Conservation (phyloP, 2,797 vertebrate species). For the Loriculus beryllinus region DNA sequence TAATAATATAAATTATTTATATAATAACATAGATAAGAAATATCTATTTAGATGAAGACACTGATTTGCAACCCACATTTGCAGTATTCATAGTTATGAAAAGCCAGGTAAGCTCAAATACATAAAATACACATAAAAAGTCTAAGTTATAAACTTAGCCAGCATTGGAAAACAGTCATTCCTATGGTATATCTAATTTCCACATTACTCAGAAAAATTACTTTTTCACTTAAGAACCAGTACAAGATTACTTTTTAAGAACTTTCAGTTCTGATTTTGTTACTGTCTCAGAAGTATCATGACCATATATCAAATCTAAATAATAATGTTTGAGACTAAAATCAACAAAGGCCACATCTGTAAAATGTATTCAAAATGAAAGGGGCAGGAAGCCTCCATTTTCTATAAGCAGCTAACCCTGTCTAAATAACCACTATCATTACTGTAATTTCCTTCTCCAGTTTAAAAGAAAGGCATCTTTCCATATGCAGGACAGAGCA, state of each 20-base stretch:
- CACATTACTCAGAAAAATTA: not conserved
- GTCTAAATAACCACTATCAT: conserved; percentile 35
- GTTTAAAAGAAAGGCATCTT: conserved; percentile 49
- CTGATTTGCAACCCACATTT: not conserved
- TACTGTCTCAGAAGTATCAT: conserved; percentile 53
- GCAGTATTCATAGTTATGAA: not conserved
- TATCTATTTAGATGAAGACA: not conserved
- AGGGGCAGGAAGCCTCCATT: conserved; percentile 38
- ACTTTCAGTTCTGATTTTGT: conserved; percentile 47
- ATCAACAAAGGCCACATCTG: conserved; percentile 63
- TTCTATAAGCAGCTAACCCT: conserved; percentile 28
- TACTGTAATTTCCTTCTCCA: conserved; percentile 46
- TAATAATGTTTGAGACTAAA: conserved; percentile 51
- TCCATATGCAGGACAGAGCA: conserved; percentile 26
- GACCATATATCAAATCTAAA: conserved; percentile 67
- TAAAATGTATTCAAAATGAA: conserved; percentile 62
- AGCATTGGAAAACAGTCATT: not conserved
- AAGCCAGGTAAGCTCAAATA: not conserved
- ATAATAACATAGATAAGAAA: not conserved
- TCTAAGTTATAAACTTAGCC: not conserved
- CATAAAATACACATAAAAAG: not conserved
- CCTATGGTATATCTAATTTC: not conserved
- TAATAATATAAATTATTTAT: not conserved
- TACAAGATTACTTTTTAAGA: conserved; percentile 6
- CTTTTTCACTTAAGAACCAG: not conserved